A percentile compares a stretch with the other conserved stretches of the same genome.
Evolutionary conservation across 1,140 invertebrate genomes (phyloP).

Genomic region (Drosophila bocki): DNA sequence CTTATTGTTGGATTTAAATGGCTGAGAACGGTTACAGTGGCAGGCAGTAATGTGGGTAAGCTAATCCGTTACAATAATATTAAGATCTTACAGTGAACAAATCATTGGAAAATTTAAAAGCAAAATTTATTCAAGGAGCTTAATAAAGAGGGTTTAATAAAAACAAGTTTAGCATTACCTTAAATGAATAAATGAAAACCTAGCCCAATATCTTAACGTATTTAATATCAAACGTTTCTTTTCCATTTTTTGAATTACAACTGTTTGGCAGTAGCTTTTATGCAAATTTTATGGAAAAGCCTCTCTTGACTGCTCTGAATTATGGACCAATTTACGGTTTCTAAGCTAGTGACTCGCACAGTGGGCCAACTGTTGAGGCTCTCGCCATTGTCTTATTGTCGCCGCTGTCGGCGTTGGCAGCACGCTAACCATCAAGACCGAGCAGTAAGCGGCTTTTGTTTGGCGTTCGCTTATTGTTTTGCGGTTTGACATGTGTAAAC

Average conservation of each 20-base stretch:
- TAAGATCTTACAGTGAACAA: not conserved
- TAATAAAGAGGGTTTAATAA: not conserved
- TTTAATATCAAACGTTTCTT: not conserved
- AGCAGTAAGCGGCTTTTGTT: slow-evolving; percentile 62
- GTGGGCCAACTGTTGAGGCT: slow-evolving; percentile 41
- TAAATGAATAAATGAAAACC: not conserved
- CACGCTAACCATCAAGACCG: slow-evolving; percentile 41
- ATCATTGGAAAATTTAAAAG: not conserved
- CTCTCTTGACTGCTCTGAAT: not conserved
- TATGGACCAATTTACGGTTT: slow-evolving; percentile 6
- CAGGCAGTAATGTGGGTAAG: not conserved
- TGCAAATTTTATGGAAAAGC: not conserved
- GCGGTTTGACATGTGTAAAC: slow-evolving; percentile 62
- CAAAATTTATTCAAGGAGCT: not conserved
- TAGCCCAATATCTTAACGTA: not conserved
- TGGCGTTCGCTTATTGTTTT: slow-evolving; percentile 61
- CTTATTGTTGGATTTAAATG: slow-evolving; percentile 43
- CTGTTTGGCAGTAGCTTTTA: not conserved
- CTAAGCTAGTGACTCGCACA: slow-evolving; percentile 25
- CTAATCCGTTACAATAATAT: not conserved
- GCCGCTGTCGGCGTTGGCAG: slow-evolving; percentile 27
- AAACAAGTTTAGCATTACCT: not conserved
- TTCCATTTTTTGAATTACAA: not conserved
- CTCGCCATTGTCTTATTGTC: slow-evolving; percentile 37
- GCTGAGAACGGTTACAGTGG: slow-evolving; percentile 16